A percentile compares a stretch with the other conserved stretches of the same genome.
Evolutionary conservation across 2,113 vertebrate species (phyloP).

Genomic region (Aleadryas rufinucha): DNA sequence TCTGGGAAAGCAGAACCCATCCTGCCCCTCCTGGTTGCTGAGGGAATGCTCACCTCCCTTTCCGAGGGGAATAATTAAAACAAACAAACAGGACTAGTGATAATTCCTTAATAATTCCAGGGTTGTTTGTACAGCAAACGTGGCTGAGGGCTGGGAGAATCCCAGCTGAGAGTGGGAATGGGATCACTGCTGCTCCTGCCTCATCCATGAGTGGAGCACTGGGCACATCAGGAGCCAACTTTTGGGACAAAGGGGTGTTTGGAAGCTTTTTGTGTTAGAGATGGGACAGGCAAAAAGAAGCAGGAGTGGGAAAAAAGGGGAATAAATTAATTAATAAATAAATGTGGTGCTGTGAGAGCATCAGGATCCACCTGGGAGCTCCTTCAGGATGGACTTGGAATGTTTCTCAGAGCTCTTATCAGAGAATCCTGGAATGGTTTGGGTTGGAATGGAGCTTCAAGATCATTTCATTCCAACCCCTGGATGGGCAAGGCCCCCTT

Average conservation of each 20-base stretch:
- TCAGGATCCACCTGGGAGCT: background rate
- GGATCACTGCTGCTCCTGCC: background rate
- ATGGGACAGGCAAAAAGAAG: background rate
- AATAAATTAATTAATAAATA: background rate
- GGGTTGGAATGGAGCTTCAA: rapidly evolving
- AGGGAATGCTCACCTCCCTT: background rate
- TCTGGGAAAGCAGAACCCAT: background rate
- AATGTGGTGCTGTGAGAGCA: rapidly evolving
- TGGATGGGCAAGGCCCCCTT: background rate
- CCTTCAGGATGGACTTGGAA: rapidly evolving
- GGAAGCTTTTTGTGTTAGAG: background rate
- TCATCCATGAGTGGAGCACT: rapidly evolving
- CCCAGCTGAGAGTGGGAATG: background rate
- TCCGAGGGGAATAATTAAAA: background rate
- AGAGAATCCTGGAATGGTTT: background rate
- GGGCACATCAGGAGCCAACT: background rate
- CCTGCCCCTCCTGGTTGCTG: background rate
- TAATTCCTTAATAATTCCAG: background rate
- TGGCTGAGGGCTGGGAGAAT: background rate
- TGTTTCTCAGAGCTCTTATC: background rate
- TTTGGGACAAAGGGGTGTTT: background rate
- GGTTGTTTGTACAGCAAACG: background rate
- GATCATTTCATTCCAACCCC: background rate
- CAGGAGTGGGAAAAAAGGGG: background rate
- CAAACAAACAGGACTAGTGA: background rate